A percentile compares a stretch with the other conserved stretches of the same genome.
Evolutionary conservation across 1,140 invertebrate species (phyloP).

Genomic region (Drosophila nebulosa): DNA sequence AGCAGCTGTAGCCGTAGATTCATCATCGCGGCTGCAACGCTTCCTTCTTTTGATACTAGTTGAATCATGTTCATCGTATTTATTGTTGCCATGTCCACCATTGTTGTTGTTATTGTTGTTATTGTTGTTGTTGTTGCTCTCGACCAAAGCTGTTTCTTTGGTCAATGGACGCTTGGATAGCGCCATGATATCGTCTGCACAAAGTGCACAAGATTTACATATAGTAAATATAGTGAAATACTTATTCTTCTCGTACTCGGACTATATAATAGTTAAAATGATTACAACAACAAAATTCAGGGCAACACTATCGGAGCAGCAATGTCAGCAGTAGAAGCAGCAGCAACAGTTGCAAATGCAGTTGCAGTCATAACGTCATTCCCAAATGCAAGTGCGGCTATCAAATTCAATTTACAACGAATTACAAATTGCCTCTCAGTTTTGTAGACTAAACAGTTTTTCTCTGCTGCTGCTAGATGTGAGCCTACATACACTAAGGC

Average conservation of each 20-base stretch:
- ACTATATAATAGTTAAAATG: neutral
- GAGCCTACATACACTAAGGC: neutral
- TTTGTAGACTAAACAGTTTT: neutral
- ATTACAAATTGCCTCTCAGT: neutral
- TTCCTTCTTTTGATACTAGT: slow-evolving; percentile 75
- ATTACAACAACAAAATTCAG: neutral
- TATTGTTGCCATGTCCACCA: slow-evolving; percentile 5
- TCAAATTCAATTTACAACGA: neutral
- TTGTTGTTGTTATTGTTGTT: slow-evolving; percentile 48
- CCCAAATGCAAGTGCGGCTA: neutral
- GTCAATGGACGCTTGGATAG: slow-evolving; percentile 76
- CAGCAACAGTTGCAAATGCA: neutral
- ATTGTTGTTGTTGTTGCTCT: slow-evolving; percentile 52
- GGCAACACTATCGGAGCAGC: neutral
- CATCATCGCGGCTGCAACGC: slow-evolving; percentile 75
- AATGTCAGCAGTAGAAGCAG: neutral
- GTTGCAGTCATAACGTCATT: neutral
- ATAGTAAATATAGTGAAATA: too few species aligned
- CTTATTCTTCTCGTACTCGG: too few species aligned
- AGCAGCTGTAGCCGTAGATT: slow-evolving; percentile 39
- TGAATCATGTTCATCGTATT: slow-evolving; percentile 59
- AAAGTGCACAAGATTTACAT: neutral
- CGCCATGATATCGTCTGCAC: slow-evolving; percentile 53
- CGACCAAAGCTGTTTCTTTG: slow-evolving; percentile 72
- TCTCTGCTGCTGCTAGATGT: neutral